Conservation (phyloP, 2,113 vertebrate species). For the Daubentonia madagascariensis region DNA sequence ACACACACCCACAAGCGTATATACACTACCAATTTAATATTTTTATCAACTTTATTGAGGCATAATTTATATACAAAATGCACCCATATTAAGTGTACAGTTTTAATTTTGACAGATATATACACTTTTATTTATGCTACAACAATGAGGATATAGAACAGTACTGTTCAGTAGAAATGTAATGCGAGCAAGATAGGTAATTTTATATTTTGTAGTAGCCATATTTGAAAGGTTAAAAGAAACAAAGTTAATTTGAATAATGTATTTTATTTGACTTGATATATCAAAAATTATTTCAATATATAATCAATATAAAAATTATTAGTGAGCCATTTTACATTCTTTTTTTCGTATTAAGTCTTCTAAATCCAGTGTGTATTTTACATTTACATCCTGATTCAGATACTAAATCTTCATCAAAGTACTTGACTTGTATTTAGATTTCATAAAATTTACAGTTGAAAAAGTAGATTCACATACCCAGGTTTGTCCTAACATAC, state of each 20-base stretch:
- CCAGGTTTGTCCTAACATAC: not conserved
- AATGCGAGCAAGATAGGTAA: not conserved
- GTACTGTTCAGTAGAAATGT: not conserved
- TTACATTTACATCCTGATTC: not conserved
- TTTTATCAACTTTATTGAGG: not conserved
- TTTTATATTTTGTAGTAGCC: not conserved
- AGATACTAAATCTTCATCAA: not conserved
- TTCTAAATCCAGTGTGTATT: not conserved
- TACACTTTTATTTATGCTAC: not conserved
- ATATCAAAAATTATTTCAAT: conserved; percentile 6
- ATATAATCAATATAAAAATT: not conserved
- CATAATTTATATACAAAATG: not conserved
- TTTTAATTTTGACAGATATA: conserved; percentile 17
- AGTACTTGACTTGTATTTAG: conserved; percentile 23
- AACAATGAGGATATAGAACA: not conserved
- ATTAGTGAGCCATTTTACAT: not conserved
- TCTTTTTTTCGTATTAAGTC: not conserved
- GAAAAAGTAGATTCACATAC: conserved; percentile 13
- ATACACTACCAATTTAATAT: not conserved
- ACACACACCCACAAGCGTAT: not conserved
- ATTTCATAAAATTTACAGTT: conserved; percentile 12
- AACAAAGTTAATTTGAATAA: conserved; percentile 25
- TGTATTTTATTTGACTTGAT: not conserved
- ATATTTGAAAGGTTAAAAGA: not conserved
- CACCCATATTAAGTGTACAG: not conserved